Evolutionary conservation across 2,113 vertebrate species (phyloP), one percentile per base, ranked within the genome.

Genomic region (Octodon degus): DNA sequence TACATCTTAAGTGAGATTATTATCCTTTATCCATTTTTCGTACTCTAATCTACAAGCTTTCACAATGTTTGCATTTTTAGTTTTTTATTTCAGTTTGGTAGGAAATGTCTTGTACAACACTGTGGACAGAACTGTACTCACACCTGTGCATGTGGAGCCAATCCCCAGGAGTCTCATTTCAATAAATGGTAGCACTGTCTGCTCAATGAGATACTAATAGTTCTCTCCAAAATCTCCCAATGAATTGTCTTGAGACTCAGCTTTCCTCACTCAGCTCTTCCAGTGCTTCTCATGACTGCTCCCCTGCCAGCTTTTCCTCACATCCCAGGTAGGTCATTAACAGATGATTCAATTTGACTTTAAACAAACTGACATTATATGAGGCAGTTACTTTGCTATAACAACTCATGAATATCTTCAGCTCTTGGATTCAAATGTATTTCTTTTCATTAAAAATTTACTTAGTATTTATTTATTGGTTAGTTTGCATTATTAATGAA

Each of bases 81-180:
- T 68, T 77, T 83, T 80, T 60, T 8, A 34, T 4, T 20, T 3
- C 7, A 76, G 4, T 62, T 53, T 62, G 50, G 7, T 50, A 37
- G 0, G 11, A 77, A 55, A 68, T 30, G 22, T 53, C 16, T 60
- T 24, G 11, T 43, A 34, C 3, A 60, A 2, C 11, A 24, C 5
- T 4, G 7, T 22, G 13, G 7, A 83, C 34, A 72, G 17, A 74
- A 77, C 3, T 80, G 1, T 17, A 12, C 25, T 67, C 0, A 2
- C 1, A 37, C 5, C 24, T 86, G 7, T 5, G 3, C 10, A n/a
- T 12, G 32, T 16, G 20, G 11, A 9, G n/a, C 24, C 12, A 1
- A 47, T 58, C 24, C 34, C 7, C 27, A 77, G 43, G 13, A 19
- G 62, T 55, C 16, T 86, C 2, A 70, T 62, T 87, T 86, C 34